Base-by-base conservation (phyloP, 2,797 vertebrate genomes). In the Paramormyrops hopkinsi region DNA sequence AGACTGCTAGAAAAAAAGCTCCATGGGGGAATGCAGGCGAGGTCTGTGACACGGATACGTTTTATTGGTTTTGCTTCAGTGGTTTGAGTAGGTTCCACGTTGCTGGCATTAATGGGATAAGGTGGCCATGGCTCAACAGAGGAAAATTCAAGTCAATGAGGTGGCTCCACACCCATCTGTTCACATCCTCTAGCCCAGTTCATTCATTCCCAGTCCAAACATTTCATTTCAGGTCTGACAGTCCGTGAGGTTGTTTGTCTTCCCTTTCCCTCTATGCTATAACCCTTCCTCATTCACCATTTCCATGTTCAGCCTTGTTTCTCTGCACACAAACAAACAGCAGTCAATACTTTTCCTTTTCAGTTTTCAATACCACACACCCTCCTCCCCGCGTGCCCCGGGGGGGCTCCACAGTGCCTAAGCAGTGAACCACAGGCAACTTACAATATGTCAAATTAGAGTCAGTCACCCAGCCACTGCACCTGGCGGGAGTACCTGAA, bases 301-400 rank as follows among this genome's bases (percentile, higher is more conserved):
- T 92, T 48, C 14, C 3, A 79, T 46, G 93, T 94, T 93, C 93
- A 92, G 94, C 94, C 92, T 90, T 3, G 91, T n/a, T 90, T 0
- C 89, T 90, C 91, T 88, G 89, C 92, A 91, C 92, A 90, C 89
- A 95, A 95, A 94, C 93, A 95, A 93, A 92, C 89, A 11, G 22
- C 48, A 25, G 17, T n/a, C 76, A 33, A 41, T 84, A 19, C 51
- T 50, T 59, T 87, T 90, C 56, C 84, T 89, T 90, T 92, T 87
- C 90, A 76, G 48, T 76, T 9, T 6, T 90, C 90, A 88, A 88
- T 90, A 90, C 90, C 93, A 91, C 90, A 89, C 89, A 37, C 92
- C 88, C 88, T 73, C 87, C 90, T 37, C 84, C 41, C 17, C 0
- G 14, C 6, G 37, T n/a, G 6, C 37, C 37, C 9, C 0, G 88